Evolutionary conservation across 2,888 invertebrate genomes (phyloP), one percentile per base, ranked within the genome.

Genomic region (Drosophila quinaria): DNA sequence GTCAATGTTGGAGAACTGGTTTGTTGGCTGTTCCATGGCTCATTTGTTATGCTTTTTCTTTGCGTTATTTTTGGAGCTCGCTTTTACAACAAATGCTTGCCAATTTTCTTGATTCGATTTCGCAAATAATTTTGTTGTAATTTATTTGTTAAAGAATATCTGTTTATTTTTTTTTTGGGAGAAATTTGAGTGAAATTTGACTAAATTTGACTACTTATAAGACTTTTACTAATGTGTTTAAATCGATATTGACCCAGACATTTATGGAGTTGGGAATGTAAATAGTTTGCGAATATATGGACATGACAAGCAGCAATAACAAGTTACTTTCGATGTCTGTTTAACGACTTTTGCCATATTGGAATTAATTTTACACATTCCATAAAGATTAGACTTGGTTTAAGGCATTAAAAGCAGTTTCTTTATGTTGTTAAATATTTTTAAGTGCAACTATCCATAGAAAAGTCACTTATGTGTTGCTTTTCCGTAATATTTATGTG

Each of bases 1-100:
- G 19, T 55, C 41, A 22, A 41, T 44, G 60, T 54, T 49, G 60
- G 11, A 50, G 71, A 82, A 84, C 84, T 70, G 83, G 87, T 84
- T 87, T 64, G n/a, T 4, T 4, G 22, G 35, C 54, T 50, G 50
- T 61, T 72, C 49, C 73, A 75, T 65, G 73, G 58, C 75, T 81
- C 83, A 81, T 83, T 83, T 81, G 84, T 86, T 79, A 83, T 79
- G 87, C 70, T 81, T 86, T 78, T 83, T 82, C 55, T 72, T 77
- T 52, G 50, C 33, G 31, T 49, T 49, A 42, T 67, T 66, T 54
- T 72, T 51, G 55, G n/a, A 31, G 25, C 54, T 64, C 17, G 25
- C 35, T 58, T 60, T 61, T 46, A 51, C 56, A 49, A 58, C 62
- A 78, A 80, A 78, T 71, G 54, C 49, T 62, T 47, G 69, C 65